Conservation (phyloP, 2,113 vertebrate species). For the Benthochromis sp. region DNA sequence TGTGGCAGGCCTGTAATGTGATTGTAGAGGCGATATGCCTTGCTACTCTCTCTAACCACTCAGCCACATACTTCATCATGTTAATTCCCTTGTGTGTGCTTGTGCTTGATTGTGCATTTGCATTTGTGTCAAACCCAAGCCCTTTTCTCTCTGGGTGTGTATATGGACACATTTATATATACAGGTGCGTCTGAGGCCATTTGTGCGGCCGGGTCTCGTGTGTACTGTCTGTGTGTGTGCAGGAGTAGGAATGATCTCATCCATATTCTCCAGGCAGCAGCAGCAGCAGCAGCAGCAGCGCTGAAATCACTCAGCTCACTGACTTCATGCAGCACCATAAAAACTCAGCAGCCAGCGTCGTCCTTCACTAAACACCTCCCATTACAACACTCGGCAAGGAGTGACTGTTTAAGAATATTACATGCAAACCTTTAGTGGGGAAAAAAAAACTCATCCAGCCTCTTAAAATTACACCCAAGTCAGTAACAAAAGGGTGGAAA, state of each 20-base stretch:
- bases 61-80: slow-evolving; percentile 1
- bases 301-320: slow-evolving; percentile 32
- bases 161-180: not conserved
- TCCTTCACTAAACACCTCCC: slow-evolving; percentile 42
- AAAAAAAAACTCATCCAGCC: not conserved
- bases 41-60: not conserved
- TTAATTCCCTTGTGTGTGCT: not conserved
- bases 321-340: slow-evolving; percentile 38
- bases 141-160: not conserved
- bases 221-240: not conserved
- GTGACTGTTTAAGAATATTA: slow-evolving; percentile 38
- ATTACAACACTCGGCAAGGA: slow-evolving; percentile 26
- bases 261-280: slow-evolving; percentile 43
- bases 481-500: not conserved
- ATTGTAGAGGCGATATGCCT: not conserved
- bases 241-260: slow-evolving; percentile 47
- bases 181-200: not conserved
- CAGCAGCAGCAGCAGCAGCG: not conserved
- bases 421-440: not conserved
- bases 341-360: slow-evolving; percentile 26
- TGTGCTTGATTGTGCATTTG: not conserved
- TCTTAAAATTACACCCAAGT: not conserved
- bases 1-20: slow-evolving; percentile 8
- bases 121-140: not conserved
- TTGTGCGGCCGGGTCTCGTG: not conserved